Evolutionary conservation across 1,140 invertebrate genomes (phyloP).

Genomic region (Eubasilissa regina): DNA sequence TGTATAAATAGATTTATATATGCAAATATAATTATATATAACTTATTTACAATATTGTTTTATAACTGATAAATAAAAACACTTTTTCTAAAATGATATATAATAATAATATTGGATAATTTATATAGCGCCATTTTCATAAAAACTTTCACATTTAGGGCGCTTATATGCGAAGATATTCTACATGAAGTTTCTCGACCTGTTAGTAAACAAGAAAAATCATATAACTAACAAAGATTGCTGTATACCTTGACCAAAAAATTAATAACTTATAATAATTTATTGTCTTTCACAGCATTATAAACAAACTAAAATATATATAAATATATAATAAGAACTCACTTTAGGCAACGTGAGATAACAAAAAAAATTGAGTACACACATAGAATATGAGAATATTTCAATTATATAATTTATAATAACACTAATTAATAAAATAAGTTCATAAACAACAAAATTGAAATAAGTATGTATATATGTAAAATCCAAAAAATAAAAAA

Average conservation of each 20-base stretch:
- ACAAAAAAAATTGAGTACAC: conserved; percentile 7
- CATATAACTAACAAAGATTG: conserved; percentile 14
- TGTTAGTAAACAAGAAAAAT: conserved; percentile 27
- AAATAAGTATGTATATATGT: too few relatives aligned
- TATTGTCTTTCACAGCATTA: conserved; percentile 36
- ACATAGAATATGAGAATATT: background rate
- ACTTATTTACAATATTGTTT: conserved; percentile 25
- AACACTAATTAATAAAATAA: background rate
- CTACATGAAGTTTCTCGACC: background rate
- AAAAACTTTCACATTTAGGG: background rate
- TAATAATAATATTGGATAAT: too few relatives aligned
- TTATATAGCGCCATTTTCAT: too few relatives aligned
- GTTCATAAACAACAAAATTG: background rate
- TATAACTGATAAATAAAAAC: conserved; percentile 23
- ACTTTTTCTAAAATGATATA: conserved; percentile 19
- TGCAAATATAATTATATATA: conserved; percentile 26
- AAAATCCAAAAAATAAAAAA: background rate
- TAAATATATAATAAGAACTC: too few relatives aligned
- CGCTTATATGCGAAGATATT: background rate
- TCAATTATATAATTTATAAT: background rate
- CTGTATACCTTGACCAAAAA: conserved; percentile 14
- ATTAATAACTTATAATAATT: conserved; percentile 5
- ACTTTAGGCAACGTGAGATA: background rate
- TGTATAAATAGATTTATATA: conserved; percentile 32
- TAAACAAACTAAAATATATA: background rate